These are phyloP conservation scores for Crax fasciolata DNA, from an alignment of 2,797 vertebrate species.

Conservation along the genomic window DNA sequence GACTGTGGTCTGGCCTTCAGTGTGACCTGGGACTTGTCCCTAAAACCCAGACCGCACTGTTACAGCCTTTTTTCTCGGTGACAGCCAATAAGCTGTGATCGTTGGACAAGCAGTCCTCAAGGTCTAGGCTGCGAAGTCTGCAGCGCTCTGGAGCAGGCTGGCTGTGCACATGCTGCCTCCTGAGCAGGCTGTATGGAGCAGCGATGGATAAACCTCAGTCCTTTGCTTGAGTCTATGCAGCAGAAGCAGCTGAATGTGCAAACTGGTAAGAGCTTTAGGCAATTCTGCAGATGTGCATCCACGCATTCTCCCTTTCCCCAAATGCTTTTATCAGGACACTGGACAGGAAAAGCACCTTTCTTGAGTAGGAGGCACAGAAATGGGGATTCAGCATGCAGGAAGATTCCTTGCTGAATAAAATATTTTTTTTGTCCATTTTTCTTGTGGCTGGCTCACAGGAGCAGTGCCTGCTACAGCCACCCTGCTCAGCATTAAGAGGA, in stretches of 20 bases:
- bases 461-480: not conserved
- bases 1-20: not conserved
- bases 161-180: not conserved
- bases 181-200: too few relatives aligned
- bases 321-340: not conserved
- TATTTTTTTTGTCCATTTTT: not conserved
- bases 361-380: not conserved
- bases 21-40: not conserved
- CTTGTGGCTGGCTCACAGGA: not conserved
- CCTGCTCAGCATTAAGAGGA: not conserved
- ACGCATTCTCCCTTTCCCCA: not conserved
- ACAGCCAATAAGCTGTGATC: not conserved
- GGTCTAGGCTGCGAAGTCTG: not conserved
- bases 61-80: not conserved
- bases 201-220: fast-evolving
- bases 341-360: not conserved
- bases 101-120: not conserved
- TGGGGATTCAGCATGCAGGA: not conserved
- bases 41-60: not conserved
- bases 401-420: not conserved
- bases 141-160: not conserved
- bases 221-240: not conserved
- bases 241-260: not conserved
- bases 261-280: not conserved
- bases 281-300: not conserved